Conservation (phyloP, 2,888 invertebrate genomes). For the Ophion ventricosus region DNA sequence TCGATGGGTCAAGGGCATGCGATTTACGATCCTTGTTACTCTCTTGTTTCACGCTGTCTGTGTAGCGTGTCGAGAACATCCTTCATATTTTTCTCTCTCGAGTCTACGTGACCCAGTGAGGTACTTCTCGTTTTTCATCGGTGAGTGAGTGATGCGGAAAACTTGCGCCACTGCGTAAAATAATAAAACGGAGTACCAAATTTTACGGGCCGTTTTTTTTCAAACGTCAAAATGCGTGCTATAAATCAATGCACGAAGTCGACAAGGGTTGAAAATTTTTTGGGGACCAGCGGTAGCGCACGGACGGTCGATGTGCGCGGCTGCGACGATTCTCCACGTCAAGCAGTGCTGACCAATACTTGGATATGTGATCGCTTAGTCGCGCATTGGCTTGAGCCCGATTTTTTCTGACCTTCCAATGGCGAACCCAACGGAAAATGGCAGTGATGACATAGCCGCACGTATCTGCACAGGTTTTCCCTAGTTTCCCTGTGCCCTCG, state of each 20-base stretch:
- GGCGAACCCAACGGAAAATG: too few relatives aligned
- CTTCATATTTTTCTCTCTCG: conserved; percentile 28
- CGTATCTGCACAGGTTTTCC: background rate
- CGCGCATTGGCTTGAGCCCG: too few relatives aligned
- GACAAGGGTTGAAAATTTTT: background rate
- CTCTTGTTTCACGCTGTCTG: conserved; percentile 31
- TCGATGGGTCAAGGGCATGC: conserved; percentile 59
- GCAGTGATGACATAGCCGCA: background rate
- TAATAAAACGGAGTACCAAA: background rate
- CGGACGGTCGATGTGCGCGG: too few relatives aligned
- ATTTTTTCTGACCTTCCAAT: too few relatives aligned
- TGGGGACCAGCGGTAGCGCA: too few relatives aligned
- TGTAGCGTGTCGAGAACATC: conserved; percentile 19
- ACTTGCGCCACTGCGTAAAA: background rate
- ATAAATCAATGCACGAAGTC: background rate
- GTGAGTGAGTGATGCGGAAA: background rate
- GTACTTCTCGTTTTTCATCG: background rate
- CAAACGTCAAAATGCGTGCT: background rate
- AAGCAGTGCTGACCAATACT: too few relatives aligned
- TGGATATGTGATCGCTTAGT: too few relatives aligned
- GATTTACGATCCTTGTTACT: conserved; percentile 42
- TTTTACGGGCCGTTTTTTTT: background rate
- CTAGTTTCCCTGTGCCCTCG: too few relatives aligned
- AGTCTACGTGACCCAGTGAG: conserved; percentile 32
- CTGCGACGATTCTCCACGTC: too few relatives aligned